A percentile compares a stretch with the other conserved stretches of the same genome.
Evolutionary conservation across 2,888 invertebrate species (phyloP).

Genomic region (Didymodactylos carnosus): DNA sequence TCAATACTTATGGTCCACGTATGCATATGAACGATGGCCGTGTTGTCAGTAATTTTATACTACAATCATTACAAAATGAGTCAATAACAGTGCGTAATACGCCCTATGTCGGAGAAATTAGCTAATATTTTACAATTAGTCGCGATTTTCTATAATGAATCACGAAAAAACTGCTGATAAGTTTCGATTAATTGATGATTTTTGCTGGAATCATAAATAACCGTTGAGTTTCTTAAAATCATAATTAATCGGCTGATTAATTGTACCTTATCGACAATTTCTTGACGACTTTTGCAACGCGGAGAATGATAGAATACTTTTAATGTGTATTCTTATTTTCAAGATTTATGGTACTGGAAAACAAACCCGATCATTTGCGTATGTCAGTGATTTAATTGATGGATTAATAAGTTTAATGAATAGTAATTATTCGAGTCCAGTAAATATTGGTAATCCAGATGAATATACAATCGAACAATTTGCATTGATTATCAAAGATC

Average conservation of each 20-base stretch:
- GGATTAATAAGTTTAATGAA: constrained; percentile 78
- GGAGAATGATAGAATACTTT: neutral
- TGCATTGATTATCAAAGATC: constrained; percentile 36
- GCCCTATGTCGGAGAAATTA: too few relatives aligned
- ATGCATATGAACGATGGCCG: constrained; percentile 98
- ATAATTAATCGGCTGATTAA: too few relatives aligned
- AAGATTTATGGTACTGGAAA: constrained; percentile 41
- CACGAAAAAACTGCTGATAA: too few relatives aligned
- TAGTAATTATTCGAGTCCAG: constrained; percentile 70
- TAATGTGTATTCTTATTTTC: neutral
- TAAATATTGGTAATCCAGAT: constrained; percentile 91
- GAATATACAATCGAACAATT: constrained; percentile 75
- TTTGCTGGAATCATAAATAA: too few relatives aligned
- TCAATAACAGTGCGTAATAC: constrained; percentile 58
- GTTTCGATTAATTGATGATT: too few relatives aligned
- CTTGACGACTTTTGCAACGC: too few relatives aligned
- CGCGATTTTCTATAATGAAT: too few relatives aligned
- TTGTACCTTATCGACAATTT: too few relatives aligned
- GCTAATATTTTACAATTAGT: too few relatives aligned
- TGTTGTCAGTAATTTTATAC: constrained; percentile 91
- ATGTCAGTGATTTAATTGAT: constrained; percentile 84
- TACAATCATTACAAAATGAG: constrained; percentile 80
- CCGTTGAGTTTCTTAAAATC: too few relatives aligned
- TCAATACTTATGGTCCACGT: constrained; percentile 92
- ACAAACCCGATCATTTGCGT: constrained; percentile 79